Evolutionary conservation across 2,113 vertebrate genomes (phyloP), one percentile per base, ranked within the genome.

Genomic region (Cinclus cinclus): DNA sequence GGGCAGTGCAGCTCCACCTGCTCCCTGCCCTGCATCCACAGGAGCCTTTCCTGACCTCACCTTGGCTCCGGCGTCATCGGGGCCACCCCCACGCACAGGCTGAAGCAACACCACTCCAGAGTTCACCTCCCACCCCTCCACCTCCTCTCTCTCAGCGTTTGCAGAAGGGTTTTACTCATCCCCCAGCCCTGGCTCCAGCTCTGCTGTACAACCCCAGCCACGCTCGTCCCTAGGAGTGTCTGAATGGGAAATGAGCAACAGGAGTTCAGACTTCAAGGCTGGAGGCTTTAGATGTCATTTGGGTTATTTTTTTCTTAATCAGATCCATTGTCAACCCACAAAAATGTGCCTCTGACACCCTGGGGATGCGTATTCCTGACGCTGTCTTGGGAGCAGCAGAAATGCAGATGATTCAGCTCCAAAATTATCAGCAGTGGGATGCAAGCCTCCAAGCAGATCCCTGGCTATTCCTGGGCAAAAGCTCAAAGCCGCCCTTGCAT

Each of bases 341-440:
- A 24, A 64, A 84, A 90, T 16, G 81, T 11, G 70, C 70, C 87
- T 92, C 47, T 79, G 77, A 82, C 62, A 75, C 69, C 70, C 81
- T 33, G 67, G 81, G 87, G 89, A 91, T 16, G 55, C 68, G 59
- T 58, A 44, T 65, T 85, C 93, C 91, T 64, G 46, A 82, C 9
- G 28, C 83, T 64, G 78, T 10, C 87, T 91, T n/a, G 11, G 60
- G 80, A 96, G 73, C 91, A 84, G 83, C 65, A 74, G 59, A 95
- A 91, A 82, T 46, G 65, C 94, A 87, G 92, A 95, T 92, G 89
- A 96, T 92, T 94, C 89, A 94, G 77, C 91, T 95, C 95, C 92
- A 83, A 95, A 89, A 91, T 96, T 95, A 94, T 71, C 87, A 0
- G 19, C 91, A 74, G 91, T 92, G 89, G 94, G 94, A 82, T 82